Evolutionary conservation across 2,888 invertebrate genomes (phyloP), one percentile per base, ranked within the genome.

Genomic region (Drosophila macrospina): DNA sequence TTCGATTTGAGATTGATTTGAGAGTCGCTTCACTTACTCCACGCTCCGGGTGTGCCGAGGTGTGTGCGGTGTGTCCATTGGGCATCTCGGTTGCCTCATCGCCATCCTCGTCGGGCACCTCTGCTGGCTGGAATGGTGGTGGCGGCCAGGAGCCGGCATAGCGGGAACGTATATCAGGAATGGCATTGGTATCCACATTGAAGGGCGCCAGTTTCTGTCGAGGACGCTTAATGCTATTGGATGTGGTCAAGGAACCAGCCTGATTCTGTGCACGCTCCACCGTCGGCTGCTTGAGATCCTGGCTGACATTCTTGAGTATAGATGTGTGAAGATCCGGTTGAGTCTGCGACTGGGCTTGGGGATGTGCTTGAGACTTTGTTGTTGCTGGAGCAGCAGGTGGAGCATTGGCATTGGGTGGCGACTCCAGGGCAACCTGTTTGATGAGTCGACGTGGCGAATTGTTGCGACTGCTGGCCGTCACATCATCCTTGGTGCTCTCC

Each of bases 381-480:
- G 41, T 10, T 34, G 34, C 48, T 16, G 68, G n/a, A 26, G 59
- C 36, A 2, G 54, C 30, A 2, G 50, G 16, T 8, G 74, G 64
- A 0, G 78, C 81, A 52, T 70, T 74, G 0, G 80, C 60, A 70
- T 89, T 92, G 0, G 95, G 94, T 4, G 95, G 95, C 13, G 95
- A 95, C 74, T 95, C 95, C 48, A 95, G 90, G n/a, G 95, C 95
- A 26, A 95, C 94, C 91, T 95, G 95, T 83, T 95, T 95, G 54
- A 94, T 95, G 15, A 95, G 91, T 66, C 94, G 93, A 64, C 95
- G 92, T 3, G 95, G 95, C 74, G 95, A 95, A 51, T 94, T 93
- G 4, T 94, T 94, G 61, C 94, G 93, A 59, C 92, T 92, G 44
- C 90, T 91, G 4, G 88, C 89, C 0, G 91, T 92, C 1, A 90